Evolutionary conservation across 2,888 invertebrate species (phyloP).

Genomic region (Lochmaea crataegi): DNA sequence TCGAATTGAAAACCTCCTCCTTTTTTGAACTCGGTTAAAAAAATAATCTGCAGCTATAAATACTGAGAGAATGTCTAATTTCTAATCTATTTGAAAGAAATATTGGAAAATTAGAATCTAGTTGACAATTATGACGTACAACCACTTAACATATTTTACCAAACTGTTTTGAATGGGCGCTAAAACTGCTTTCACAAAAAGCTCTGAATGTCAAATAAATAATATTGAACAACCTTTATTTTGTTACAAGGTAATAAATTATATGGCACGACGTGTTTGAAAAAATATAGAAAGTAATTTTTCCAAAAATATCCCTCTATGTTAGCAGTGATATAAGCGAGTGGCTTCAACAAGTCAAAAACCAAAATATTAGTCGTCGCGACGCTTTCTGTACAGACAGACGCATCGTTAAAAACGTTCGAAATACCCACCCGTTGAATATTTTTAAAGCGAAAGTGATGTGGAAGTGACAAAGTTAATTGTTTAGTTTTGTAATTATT

Average conservation of each 20-base stretch:
- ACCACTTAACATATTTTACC: neutral
- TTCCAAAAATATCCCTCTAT: constrained; percentile 29
- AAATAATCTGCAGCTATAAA: too few relatives aligned
- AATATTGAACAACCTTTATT: neutral
- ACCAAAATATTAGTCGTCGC: constrained; percentile 44
- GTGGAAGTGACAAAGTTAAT: neutral
- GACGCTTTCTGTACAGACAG: constrained; percentile 33
- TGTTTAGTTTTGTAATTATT: neutral
- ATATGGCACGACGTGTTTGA: neutral
- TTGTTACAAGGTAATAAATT: neutral
- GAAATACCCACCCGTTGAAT: constrained; percentile 3
- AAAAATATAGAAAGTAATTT: constrained; percentile 18
- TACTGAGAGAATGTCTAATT: too few relatives aligned
- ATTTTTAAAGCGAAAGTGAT: constrained; percentile 13
- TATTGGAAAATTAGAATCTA: too few relatives aligned
- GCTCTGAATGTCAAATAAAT: neutral
- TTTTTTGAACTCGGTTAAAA: too few relatives aligned
- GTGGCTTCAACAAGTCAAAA: constrained; percentile 30
- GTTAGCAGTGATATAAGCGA: constrained; percentile 23
- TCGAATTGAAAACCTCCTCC: too few relatives aligned
- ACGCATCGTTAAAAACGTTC: constrained; percentile 26
- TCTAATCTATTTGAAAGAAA: too few relatives aligned
- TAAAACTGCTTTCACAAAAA: neutral
- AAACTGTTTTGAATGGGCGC: neutral
- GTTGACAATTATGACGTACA: too few relatives aligned